These are phyloP conservation scores for Caenorhabditis plicata DNA, from an alignment of 2,888 invertebrate genomes.

Conservation along the genomic window DNA sequence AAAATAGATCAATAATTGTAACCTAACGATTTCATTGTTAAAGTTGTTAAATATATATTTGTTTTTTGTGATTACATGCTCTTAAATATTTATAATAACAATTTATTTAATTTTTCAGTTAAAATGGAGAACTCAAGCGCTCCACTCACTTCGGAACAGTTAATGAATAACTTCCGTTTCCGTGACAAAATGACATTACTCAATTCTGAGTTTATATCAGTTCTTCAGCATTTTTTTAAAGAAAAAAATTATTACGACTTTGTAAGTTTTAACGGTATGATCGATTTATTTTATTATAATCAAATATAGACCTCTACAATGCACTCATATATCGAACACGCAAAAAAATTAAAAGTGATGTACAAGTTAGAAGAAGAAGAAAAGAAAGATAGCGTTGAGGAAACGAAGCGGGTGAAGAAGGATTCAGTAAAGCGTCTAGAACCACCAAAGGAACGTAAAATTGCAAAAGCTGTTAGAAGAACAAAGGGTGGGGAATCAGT, in stretches of 20 bases:
- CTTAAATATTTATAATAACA: too few species aligned
- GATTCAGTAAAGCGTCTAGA: background rate
- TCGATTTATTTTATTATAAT: background rate
- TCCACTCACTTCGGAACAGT: slow-evolving; percentile 28
- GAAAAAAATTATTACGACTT: slow-evolving; percentile 26
- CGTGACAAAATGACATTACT: slow-evolving; percentile 30
- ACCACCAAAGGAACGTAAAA: slow-evolving; percentile 1
- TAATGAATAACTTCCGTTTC: slow-evolving; percentile 25
- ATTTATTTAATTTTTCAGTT: too few species aligned
- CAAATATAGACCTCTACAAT: slow-evolving; percentile 31
- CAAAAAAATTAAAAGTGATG: slow-evolving; percentile 18
- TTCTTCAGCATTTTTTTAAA: slow-evolving; percentile 13
- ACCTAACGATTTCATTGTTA: too few species aligned
- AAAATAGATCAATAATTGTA: too few species aligned
- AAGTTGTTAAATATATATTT: too few species aligned
- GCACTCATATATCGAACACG: slow-evolving; percentile 37
- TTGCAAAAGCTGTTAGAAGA: slow-evolving; percentile 15
- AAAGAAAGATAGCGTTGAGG: background rate
- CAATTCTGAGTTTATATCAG: slow-evolving; percentile 23
- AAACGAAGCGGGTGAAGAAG: background rate
- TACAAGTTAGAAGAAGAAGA: slow-evolving; percentile 15
- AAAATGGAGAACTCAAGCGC: background rate
- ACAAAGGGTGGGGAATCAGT: too few species aligned
- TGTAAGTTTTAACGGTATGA: slow-evolving; percentile 9
- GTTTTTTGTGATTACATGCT: too few species aligned